A percentile compares a stretch with the other conserved stretches of the same genome.
phyloP scores from a whole-genome alignment of 2,797 vertebrate genomes.

The Pangasius djambal region DNA sequence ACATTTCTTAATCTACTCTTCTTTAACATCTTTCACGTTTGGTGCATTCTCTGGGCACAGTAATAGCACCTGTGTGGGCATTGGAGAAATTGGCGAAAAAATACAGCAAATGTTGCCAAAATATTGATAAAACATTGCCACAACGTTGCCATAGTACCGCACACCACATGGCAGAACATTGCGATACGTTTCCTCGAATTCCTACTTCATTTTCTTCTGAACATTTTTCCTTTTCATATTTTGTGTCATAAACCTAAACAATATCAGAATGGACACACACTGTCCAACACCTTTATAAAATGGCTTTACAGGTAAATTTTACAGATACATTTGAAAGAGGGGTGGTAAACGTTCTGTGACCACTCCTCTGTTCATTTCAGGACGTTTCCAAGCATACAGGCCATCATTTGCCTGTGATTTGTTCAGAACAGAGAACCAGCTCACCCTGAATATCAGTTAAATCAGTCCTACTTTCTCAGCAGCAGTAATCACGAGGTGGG shows the following conservation, averaged over 20 bases:
- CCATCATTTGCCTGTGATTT: conserved; percentile 75
- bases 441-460: conserved; percentile 91
- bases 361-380: conserved; percentile 58
- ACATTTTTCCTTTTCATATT: conserved; percentile 11
- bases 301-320: conserved; percentile 62
- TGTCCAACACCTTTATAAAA: conserved; percentile 59
- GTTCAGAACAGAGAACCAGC: conserved; percentile 97
- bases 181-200: conserved; percentile 46
- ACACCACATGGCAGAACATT: conserved; percentile 53
- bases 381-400: conserved; percentile 76
- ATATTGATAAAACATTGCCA: conserved; percentile 59
- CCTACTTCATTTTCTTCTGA: conserved; percentile 22
- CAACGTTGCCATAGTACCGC: conserved; percentile 54
- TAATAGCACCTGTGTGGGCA: conserved; percentile 34
- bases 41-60: conserved; percentile 56
- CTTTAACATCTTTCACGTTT: conserved; percentile 56
- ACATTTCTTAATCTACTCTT: conserved; percentile 57
- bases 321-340: conserved; percentile 67
- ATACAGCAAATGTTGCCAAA: conserved; percentile 78
- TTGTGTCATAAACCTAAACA: conserved; percentile 44
- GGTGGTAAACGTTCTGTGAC: conserved; percentile 52
- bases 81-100: conserved; percentile 69
- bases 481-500: conserved; percentile 91
- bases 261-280: conserved; percentile 54
- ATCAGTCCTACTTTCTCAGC: conserved; percentile 85